Conservation (phyloP, 2,797 vertebrate species). For the Halcyon smyrnensis region DNA sequence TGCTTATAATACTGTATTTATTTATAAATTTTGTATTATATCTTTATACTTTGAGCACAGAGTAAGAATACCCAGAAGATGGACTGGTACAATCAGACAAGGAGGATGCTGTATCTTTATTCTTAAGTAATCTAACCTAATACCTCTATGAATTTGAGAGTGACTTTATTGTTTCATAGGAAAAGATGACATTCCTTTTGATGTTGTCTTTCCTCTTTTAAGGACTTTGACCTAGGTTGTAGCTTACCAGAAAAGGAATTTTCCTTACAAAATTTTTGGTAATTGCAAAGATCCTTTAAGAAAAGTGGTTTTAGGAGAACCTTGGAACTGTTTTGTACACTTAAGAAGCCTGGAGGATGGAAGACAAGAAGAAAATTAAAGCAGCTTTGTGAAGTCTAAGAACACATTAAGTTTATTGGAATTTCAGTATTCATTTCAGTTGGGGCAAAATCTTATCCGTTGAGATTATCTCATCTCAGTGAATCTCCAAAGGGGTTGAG, state of each 20-base stretch:
- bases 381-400: not conserved
- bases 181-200: not conserved
- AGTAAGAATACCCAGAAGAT: not conserved
- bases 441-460: not conserved
- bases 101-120: not conserved
- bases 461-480: slow-evolving; percentile 16
- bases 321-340: not conserved
- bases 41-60: not conserved
- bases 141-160: not conserved
- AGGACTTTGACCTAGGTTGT: not conserved
- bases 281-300: not conserved
- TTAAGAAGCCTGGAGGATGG: not conserved
- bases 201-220: not conserved
- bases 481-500: slow-evolving; percentile 12
- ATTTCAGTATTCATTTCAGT: not conserved
- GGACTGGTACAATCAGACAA: not conserved
- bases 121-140: not conserved
- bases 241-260: not conserved
- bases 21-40: not conserved
- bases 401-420: not conserved
- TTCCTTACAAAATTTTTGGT: not conserved
- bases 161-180: not conserved
- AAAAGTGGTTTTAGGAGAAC: not conserved
- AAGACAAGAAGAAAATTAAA: not conserved
- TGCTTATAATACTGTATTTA: not conserved